phyloP scores from a whole-genome alignment of 2,888 invertebrate genomes.

The Aquatica leii region DNA sequence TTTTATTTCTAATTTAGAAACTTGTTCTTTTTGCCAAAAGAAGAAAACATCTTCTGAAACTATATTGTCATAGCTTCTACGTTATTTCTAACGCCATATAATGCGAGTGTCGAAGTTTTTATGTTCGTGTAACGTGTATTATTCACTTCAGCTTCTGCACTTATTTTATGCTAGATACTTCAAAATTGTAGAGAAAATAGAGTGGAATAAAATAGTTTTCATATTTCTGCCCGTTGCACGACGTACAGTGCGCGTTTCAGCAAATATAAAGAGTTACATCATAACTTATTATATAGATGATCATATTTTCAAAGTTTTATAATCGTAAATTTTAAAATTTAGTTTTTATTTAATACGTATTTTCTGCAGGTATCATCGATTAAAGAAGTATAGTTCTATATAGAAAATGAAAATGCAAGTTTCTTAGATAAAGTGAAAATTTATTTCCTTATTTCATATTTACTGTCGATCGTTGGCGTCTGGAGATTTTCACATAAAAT shows the following conservation, averaged over 20 bases:
- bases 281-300: constrained; percentile 17
- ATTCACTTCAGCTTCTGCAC: constrained; percentile 26
- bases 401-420: constrained; percentile 25
- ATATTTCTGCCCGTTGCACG: constrained; percentile 29
- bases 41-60: constrained; percentile 2
- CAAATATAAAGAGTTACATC: constrained; percentile 21
- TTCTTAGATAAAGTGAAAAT: constrained; percentile 28
- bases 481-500: constrained; percentile 46
- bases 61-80: constrained; percentile 16
- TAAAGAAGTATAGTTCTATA: constrained; percentile 2
- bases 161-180: constrained; percentile 29
- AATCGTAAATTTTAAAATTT: constrained; percentile 17
- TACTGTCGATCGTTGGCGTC: constrained; percentile 39
- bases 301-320: background rate
- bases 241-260: constrained; percentile 19
- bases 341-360: constrained; percentile 6
- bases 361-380: constrained; percentile 13
- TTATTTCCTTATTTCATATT: constrained; percentile 33
- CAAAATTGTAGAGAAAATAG: constrained; percentile 19
- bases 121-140: constrained; percentile 19
- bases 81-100: constrained; percentile 13
- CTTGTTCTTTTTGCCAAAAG: background rate
- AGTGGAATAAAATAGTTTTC: constrained; percentile 25
- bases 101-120: constrained; percentile 21
- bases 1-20: constrained; percentile 22